Evolutionary conservation across 2,797 vertebrate genomes (phyloP).

Genomic region (Mus spretus): DNA sequence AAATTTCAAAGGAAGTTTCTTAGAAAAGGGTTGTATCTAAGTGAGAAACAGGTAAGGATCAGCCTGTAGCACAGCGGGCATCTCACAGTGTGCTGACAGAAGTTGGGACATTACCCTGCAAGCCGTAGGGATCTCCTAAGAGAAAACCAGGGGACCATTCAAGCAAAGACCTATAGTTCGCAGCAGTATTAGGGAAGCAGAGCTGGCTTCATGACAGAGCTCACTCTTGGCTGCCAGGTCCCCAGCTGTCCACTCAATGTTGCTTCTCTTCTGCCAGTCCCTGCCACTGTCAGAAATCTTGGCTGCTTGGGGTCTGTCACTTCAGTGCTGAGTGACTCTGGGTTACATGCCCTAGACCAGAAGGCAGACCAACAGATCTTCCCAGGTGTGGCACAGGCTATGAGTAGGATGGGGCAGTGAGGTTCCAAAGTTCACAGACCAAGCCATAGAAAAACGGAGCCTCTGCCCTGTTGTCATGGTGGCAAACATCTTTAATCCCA

Average conservation of each 20-base stretch:
- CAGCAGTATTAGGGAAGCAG: neutral
- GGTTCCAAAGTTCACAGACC: neutral
- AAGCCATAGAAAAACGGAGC: neutral
- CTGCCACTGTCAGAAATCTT: neutral
- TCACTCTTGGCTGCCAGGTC: neutral
- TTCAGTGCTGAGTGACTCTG: neutral
- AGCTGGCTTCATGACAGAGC: too few relatives aligned
- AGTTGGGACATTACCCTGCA: neutral
- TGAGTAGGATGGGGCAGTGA: neutral
- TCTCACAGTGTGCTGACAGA: neutral
- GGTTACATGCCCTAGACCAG: neutral
- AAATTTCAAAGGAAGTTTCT: constrained; percentile 47
- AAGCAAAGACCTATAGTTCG: neutral
- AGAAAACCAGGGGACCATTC: neutral
- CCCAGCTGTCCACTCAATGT: too few relatives aligned
- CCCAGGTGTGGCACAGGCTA: neutral
- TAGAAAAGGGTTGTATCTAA: neutral
- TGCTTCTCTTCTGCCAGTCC: neutral
- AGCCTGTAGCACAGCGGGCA: neutral
- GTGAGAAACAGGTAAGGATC: neutral
- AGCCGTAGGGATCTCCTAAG: neutral
- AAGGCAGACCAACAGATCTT: neutral
- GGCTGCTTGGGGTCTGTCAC: neutral
- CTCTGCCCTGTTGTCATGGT: neutral
- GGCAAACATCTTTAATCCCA: neutral